Evolutionary conservation across 2,888 invertebrate species (phyloP), one percentile per base, ranked within the genome.

Genomic region (Dicyrtoma fusca): DNA sequence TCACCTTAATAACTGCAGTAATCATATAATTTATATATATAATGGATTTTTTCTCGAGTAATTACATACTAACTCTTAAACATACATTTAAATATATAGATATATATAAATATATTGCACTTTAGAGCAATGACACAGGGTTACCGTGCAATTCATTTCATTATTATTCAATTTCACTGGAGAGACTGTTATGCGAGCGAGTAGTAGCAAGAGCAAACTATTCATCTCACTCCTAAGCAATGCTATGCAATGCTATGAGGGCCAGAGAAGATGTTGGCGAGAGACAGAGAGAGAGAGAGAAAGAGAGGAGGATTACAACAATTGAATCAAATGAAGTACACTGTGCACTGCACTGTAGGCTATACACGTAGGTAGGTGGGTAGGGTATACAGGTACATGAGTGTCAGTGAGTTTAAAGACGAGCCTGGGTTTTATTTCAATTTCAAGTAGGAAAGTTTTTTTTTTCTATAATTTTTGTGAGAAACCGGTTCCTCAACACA

Each of bases 401-500:
- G 2, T 53, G 21, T 53, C 8, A 34, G 34, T 34, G 34, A 34
- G 34, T 34, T 34, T 34, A 34, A 34, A 34, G 34, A 34, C 34
- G 34, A 34, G 34, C 34, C 34, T 34, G 34, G 34, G 34, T 34
- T 34, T 34, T 34, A 34, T 34, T 34, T 34, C 34, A 34, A 34
- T 34, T 34, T 34, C 34, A 34, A 34, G 4, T 34, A 34, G 34
- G 34, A 34, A 34, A 34, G 34, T 34, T 34, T 34, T 34, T 34
- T n/a, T 34, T 34, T 34, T 8, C 34, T 34, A n/a, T n/a, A n/a
- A n/a, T n/a, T n/a, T n/a, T n/a, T n/a, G 34, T 5, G 55, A 25
- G 49, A 64, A 71, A 72, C 72, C 72, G 72, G 72, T 69, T 72
- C 57, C 69, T 47, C 68, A 68, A 62, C 17, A 55, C 69, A 62